Base-by-base conservation (phyloP, 2,113 vertebrate species). In the Rhinichthys klamathensis region DNA sequence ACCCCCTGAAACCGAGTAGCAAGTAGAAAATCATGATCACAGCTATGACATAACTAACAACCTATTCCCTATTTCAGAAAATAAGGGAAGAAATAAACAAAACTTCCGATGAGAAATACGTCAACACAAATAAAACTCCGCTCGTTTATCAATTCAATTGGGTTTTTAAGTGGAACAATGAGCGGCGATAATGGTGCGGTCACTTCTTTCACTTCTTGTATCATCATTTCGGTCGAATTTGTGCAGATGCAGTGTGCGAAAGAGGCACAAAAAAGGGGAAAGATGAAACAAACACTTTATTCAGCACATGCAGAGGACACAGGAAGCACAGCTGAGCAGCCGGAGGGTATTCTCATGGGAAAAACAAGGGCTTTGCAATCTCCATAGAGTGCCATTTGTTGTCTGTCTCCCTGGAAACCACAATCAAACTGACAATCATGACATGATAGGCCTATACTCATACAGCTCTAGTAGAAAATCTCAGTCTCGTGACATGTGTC, bases 351-450 rank as follows among this genome's bases (percentile, higher is more conserved):
- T 92, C 86, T 90, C 91, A 85, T 89, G 89, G 75, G 85, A 90
- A 88, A 89, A 49, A 61, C 83, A 46, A 49, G 6, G 38, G 49
- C 79, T 84, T 1, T n/a, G 79, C 72, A 35, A 5, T 72, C 80
- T 85, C 67, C 84, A 92, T 90, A 94, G 87, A 88, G 88, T 86
- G 60, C 0, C 5, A 16, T 83, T 90, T 94, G 92, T 93, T 93
- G 91, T 91, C 85, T 13, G 83, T 76, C 67, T 63, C 84, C 83
- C 30, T 61, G 69, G 46, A 65, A 81, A 69, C 80, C 27, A 80
- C 54, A 35, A 79, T 65, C 38, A 80, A 65, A 30, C 44, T n/a
- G 25, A 65, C 61, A 69, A 81, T 21, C n/a, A 61, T 15, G 32
- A 38, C 23, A 80, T 30, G 18, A 46, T 32, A 15, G 35, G 2